Base-by-base conservation (phyloP, 2,797 vertebrate species). In the Crypturellus tataupa region DNA sequence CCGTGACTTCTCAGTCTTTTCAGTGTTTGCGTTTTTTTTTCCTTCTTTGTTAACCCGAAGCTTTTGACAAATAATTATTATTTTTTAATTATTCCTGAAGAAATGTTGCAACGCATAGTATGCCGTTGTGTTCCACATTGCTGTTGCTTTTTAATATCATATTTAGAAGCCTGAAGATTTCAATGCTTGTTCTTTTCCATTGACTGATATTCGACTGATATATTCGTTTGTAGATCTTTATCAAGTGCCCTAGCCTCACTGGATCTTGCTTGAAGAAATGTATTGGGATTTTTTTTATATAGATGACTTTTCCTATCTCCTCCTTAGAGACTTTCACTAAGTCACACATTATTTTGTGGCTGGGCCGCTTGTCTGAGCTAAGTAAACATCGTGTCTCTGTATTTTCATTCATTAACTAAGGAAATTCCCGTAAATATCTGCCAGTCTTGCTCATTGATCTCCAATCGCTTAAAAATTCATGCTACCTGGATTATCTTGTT, bases 341-440 rank as follows among this genome's bases (percentile, higher is more conserved):
- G 20, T 62, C 44, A 64, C 23, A 40, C 15, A 53, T 33, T 35
- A 6, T 62, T 62, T 73, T 88, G 18, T 35, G 69, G 6, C 68
- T 47, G 27, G 29, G 16, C 2, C 39, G 24, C 20, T 59, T 63
- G 64, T 63, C 27, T 63, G 20, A 73, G n/a, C 12, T 21, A 3
- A 24, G 24, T 39, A 86, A 73, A 46, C 31, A 46, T 27, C 75
- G 37, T 12, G 33, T 40, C 29, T 63, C 37, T 60, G 7, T 70
- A 39, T 64, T 95, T 94, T 80, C 72, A 85, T 89, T 87, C 71
- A 29, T 78, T 82, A 87, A 58, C 69, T 83, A 47, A 77, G n/a
- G 21, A 64, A 33, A 6, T 3, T 68, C 72, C 69, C 35, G 6
- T 56, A 89, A 95, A 33, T 75, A 89, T 65, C 70, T 94, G 89